Percentiles rank a stretch among this genome's conserved stretches.
Conservation (phyloP, 2,888 invertebrate species). For the Luperina nickerlii region DNA sequence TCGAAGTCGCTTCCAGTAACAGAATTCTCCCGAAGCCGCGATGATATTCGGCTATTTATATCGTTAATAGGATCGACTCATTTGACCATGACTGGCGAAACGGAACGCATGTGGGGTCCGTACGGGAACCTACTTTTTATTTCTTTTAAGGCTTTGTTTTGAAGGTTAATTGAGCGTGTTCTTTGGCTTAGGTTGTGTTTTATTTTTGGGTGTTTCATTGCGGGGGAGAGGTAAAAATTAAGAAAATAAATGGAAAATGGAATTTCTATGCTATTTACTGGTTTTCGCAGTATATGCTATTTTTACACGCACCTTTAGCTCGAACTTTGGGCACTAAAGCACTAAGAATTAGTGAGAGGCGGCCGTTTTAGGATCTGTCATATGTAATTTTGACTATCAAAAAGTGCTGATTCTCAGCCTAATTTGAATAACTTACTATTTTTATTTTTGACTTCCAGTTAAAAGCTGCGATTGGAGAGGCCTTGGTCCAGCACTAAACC, state of each 20-base stretch:
- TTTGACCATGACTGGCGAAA: slow-evolving; percentile 85
- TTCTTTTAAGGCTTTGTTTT: slow-evolving; percentile 34
- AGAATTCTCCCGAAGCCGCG: slow-evolving; percentile 52
- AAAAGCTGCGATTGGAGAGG: not conserved
- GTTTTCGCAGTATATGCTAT: not conserved
- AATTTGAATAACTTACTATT: too few relatives aligned
- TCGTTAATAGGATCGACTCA: slow-evolving; percentile 86
- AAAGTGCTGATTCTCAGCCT: too few relatives aligned
- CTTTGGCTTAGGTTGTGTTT: slow-evolving; percentile 15
- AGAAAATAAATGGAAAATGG: not conserved
- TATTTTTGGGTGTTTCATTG: slow-evolving; percentile 11
- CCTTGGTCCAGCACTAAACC: not conserved
- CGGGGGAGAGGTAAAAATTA: too few relatives aligned
- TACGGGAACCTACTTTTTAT: slow-evolving; percentile 31
- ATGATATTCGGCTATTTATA: slow-evolving; percentile 80
- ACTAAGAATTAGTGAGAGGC: not conserved
- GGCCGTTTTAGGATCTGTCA: not conserved
- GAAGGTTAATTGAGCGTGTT: slow-evolving; percentile 50
- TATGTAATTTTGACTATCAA: too few relatives aligned
- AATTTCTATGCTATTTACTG: not conserved
- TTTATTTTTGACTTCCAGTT: not conserved
- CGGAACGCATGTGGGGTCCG: slow-evolving; percentile 83
- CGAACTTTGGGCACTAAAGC: not conserved
- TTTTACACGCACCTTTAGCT: not conserved
- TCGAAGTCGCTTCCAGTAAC: slow-evolving; percentile 56